These are phyloP conservation scores for Zaprionus taronus DNA, from an alignment of 1,140 invertebrate genomes.

Conservation along the genomic window DNA sequence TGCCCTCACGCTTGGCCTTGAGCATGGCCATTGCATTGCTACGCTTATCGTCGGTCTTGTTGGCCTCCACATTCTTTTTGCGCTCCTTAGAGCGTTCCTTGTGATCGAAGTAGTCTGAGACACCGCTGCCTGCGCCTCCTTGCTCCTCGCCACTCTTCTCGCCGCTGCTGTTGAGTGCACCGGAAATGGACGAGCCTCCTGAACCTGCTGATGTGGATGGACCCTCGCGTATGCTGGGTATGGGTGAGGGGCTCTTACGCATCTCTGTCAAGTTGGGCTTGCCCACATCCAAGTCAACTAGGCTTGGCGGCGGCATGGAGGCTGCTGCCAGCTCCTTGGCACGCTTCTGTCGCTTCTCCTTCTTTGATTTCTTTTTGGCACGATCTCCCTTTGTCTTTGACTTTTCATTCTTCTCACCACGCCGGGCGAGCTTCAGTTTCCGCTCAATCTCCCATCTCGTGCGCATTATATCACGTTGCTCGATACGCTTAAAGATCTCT, in stretches of 20 bases:
- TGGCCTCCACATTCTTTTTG: slow-evolving; percentile 95
- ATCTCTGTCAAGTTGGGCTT: slow-evolving; percentile 16
- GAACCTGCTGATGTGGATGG: slow-evolving; percentile 52
- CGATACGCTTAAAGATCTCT: slow-evolving; percentile 98
- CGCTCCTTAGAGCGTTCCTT: slow-evolving; percentile 89
- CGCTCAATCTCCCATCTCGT: slow-evolving; percentile 98
- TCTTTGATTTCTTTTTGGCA: slow-evolving; percentile 85
- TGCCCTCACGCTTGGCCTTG: slow-evolving; percentile 93
- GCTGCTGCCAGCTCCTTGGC: slow-evolving; percentile 63
- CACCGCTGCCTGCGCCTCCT: slow-evolving; percentile 22
- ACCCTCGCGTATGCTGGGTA: slow-evolving; percentile 30
- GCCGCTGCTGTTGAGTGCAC: slow-evolving; percentile 25
- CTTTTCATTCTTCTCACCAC: slow-evolving; percentile 90
- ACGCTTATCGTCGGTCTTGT: slow-evolving; percentile 93
- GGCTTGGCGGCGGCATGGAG: slow-evolving; percentile 70
- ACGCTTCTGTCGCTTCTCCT: slow-evolving; percentile 84
- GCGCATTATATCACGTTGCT: slow-evolving; percentile 96
- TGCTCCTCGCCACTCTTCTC: slow-evolving; percentile 47
- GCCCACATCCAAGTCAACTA: slow-evolving; percentile 56
- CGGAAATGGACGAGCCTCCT: neutral
- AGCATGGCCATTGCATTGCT: slow-evolving; percentile 96
- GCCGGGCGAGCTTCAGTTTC: slow-evolving; percentile 94
- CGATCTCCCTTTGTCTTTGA: slow-evolving; percentile 86
- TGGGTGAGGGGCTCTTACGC: slow-evolving; percentile 50
- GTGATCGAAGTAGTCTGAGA: slow-evolving; percentile 82